phyloP scores from a whole-genome alignment of 2,113 vertebrate species.

The Cathartes aura region DNA sequence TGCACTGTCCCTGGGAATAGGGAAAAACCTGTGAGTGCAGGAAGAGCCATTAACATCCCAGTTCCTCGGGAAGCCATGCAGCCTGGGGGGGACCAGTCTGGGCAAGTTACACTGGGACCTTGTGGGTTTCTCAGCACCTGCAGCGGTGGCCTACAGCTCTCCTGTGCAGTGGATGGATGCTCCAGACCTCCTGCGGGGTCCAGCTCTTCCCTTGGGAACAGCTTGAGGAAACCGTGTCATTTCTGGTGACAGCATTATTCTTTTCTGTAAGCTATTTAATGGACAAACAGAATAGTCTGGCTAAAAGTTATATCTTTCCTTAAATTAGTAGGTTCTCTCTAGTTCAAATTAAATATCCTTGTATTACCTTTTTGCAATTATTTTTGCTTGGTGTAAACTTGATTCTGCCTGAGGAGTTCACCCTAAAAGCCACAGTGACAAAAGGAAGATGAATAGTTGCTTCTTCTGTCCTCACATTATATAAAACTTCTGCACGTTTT shows the following conservation, averaged over 20 bases:
- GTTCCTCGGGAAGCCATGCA: neutral
- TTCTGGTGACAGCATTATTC: neutral
- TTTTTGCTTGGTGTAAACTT: neutral
- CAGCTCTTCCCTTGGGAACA: neutral
- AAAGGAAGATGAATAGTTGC: neutral
- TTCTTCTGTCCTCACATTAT: neutral
- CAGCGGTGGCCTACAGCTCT: accelerated
- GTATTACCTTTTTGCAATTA: neutral
- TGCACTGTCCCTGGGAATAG: neutral
- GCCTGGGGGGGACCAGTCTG: accelerated
- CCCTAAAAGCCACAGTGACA: neutral
- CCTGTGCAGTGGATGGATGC: neutral
- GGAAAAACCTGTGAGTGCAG: neutral
- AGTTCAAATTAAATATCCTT: neutral
- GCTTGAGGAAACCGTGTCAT: neutral
- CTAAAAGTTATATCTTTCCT: neutral
- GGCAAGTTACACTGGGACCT: neutral
- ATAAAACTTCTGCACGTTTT: neutral
- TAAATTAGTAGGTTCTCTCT: neutral
- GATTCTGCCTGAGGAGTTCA: neutral
- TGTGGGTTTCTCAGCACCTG: neutral
- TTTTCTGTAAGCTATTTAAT: neutral
- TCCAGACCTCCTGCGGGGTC: neutral
- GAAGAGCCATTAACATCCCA: neutral
- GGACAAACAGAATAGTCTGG: neutral